Conservation (phyloP, 2,113 vertebrate genomes). For the Jaculus jaculus region DNA sequence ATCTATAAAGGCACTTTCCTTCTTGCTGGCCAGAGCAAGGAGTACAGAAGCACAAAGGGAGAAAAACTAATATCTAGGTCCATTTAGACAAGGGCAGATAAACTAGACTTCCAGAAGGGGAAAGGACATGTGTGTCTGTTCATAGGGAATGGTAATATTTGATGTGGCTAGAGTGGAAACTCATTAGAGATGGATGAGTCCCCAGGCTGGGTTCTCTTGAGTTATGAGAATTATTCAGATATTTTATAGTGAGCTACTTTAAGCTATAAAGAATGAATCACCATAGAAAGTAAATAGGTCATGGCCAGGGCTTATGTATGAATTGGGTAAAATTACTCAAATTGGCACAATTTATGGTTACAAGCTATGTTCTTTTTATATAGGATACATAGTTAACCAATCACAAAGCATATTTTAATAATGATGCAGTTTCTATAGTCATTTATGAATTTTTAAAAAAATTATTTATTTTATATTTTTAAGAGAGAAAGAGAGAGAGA, state of each 20-base stretch:
- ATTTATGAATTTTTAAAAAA: not conserved
- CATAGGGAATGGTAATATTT: not conserved
- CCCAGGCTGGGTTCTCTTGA: not conserved
- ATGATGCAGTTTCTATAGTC: not conserved
- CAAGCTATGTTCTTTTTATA: not conserved
- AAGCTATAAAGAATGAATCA: constrained; percentile 6
- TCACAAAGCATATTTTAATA: not conserved
- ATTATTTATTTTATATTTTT: no score
- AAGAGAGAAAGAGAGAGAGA: no score
- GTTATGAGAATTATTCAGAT: not conserved
- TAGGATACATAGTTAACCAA: not conserved
- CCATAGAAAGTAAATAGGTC: not conserved
- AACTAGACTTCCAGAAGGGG: not conserved
- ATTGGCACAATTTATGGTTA: not conserved
- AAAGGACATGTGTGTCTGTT: not conserved
- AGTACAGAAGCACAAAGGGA: not conserved
- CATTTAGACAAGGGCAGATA: not conserved
- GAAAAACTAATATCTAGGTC: not conserved
- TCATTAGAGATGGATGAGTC: not conserved
- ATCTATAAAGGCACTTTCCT: no score
- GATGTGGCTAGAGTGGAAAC: not conserved
- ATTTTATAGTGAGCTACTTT: not conserved
- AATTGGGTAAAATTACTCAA: not conserved
- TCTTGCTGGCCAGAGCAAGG: not conserved
- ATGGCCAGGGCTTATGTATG: not conserved